A percentile compares a stretch with the other conserved stretches of the same genome.
Conservation (phyloP, 2,797 vertebrate species). For the Sebastes matsubarae region DNA sequence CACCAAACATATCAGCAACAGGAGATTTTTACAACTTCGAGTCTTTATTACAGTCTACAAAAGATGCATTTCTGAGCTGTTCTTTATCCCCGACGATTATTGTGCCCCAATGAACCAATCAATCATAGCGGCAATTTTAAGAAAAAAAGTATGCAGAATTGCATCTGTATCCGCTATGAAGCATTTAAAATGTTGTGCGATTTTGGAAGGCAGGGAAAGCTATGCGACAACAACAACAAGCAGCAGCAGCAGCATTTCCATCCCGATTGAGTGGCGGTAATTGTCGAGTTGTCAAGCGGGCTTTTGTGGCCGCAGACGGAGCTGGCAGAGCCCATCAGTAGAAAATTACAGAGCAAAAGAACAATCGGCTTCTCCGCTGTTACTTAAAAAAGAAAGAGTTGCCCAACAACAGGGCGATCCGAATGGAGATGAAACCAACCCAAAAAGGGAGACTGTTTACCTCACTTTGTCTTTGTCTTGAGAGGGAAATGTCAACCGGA, state of each 20-base stretch:
- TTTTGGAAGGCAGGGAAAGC: conserved; percentile 57
- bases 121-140: conserved; percentile 31
- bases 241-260: conserved; percentile 55
- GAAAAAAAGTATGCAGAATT: conserved; percentile 35
- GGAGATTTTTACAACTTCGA: conserved; percentile 33
- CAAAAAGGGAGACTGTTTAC: conserved; percentile 62
- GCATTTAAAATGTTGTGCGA: conserved; percentile 46
- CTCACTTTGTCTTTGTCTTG: conserved; percentile 60
- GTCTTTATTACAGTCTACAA: conserved; percentile 11
- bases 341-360: conserved; percentile 80
- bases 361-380: conserved; percentile 77
- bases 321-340: conserved; percentile 80
- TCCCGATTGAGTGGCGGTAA: conserved; percentile 79
- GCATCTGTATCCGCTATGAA: conserved; percentile 42
- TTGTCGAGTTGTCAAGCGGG: conserved; percentile 79
- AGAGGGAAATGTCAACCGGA: conserved; percentile 66
- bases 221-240: conserved; percentile 45
- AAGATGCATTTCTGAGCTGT: conserved; percentile 28
- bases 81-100: conserved; percentile 43
- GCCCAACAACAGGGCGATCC: conserved; percentile 66
- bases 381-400: conserved; percentile 77
- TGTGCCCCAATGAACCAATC: conserved; percentile 43
- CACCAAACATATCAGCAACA: conserved; percentile 48
- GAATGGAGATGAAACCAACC: conserved; percentile 71
- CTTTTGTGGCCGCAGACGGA: conserved; percentile 75